Conservation (phyloP, 2,797 vertebrate species). For the Lithobates sylvaticus region DNA sequence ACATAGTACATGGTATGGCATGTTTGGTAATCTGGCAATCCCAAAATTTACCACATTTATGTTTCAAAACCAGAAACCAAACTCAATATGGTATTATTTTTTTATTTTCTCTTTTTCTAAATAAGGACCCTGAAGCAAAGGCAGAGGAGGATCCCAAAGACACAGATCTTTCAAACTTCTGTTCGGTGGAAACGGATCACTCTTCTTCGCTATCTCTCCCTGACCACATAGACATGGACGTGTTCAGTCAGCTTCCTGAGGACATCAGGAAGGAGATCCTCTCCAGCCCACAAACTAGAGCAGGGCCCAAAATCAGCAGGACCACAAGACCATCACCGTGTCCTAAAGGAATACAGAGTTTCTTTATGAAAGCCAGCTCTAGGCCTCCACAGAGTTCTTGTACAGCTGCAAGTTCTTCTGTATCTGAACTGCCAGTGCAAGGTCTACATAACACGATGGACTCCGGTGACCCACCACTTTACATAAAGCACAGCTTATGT, state of each 20-base stretch:
- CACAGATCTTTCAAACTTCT: background rate
- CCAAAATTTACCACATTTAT: too few species aligned
- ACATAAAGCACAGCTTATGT: too few species aligned
- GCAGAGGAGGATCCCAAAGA: background rate
- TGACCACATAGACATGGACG: conserved; percentile 79
- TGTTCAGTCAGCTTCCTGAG: conserved; percentile 83
- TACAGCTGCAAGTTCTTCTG: background rate
- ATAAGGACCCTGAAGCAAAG: background rate
- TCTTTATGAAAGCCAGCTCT: conserved; percentile 27
- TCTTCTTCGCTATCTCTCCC: conserved; percentile 66
- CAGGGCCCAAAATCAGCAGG: conserved; percentile 34
- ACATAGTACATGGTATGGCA: too few species aligned
- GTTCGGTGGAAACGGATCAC: background rate
- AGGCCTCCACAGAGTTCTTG: background rate
- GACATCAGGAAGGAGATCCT: conserved; percentile 85
- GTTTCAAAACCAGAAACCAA: too few species aligned
- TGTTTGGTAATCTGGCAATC: too few species aligned
- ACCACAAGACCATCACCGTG: conserved; percentile 5
- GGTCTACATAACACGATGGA: too few species aligned
- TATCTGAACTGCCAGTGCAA: too few species aligned
- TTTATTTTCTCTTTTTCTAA: background rate
- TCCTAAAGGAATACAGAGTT: conserved; percentile 31
- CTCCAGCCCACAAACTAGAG: conserved; percentile 53
- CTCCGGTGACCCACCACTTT: too few species aligned
- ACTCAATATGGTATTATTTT: background rate